A percentile compares a stretch with the other conserved stretches of the same genome.
Evolutionary conservation across 2,113 vertebrate genomes (phyloP).

Genomic region (Sceloporus tristichus): DNA sequence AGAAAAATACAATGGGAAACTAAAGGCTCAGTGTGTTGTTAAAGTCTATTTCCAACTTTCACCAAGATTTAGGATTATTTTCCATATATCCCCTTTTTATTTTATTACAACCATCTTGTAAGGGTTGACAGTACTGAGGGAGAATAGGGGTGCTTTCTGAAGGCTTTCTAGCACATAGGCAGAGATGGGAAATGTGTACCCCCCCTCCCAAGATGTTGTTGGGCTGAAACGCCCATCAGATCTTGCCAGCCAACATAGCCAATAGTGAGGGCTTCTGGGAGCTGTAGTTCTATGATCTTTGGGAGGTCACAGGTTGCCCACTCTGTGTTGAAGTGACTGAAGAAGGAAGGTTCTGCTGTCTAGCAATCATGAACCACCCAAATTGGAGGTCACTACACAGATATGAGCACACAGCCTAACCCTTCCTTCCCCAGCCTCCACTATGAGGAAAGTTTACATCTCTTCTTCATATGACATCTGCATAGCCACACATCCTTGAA

Average conservation of each 20-base stretch:
- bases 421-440: background rate
- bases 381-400: background rate
- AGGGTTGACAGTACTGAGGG: background rate
- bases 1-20: background rate
- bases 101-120: background rate
- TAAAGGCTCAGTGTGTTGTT: background rate
- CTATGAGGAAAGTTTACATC: background rate
- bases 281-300: background rate
- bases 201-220: background rate
- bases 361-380: background rate
- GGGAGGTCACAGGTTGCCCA: background rate
- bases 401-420: background rate
- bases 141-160: background rate
- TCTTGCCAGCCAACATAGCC: background rate
- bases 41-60: background rate
- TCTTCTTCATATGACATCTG: background rate
- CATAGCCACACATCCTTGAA: background rate
- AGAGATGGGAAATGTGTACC: background rate
- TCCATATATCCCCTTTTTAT: background rate
- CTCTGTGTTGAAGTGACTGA: background rate
- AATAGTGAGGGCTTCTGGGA: background rate
- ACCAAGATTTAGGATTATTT: slow-evolving; percentile 1
- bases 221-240: background rate
- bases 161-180: background rate
- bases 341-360: background rate